Base-by-base conservation (phyloP, 2,888 invertebrate genomes). In the Gnatocerus cornutus region DNA sequence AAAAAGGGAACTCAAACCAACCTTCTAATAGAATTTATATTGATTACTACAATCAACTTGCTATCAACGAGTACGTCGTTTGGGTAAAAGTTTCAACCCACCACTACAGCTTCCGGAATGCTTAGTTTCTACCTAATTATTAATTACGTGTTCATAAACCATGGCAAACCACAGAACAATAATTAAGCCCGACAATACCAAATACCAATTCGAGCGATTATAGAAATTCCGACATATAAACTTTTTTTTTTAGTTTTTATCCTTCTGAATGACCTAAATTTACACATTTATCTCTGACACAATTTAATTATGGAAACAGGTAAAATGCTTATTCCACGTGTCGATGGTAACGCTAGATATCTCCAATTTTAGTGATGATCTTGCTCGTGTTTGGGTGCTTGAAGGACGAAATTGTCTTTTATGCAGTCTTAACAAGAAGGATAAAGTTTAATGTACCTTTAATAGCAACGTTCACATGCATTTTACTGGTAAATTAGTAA, bases 1-100 rank as follows among this genome's bases (percentile, higher is more conserved):
- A 33, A 33, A 33, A 33, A 33, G 33, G 7, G 6, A 33, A 33
- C 33, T 33, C 33, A 4, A 33, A 33, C 33, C n/a, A 33, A 33
- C 33, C 33, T 33, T 33, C n/a, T 33, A 33, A 33, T 33, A n/a
- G 33, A 33, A 33, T 33, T 33, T 33, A 33, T 33, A 33, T 33
- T n/a, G 33, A 33, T 33, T 33, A 33, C 33, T 33, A 33, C 33
- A 33, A 33, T 33, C 33, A 33, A 33, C 9, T 7, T 33, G 33
- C 33, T 33, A 33, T 33, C 33, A 33, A 33, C 7, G 33, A 9
- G 33, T 33, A 33, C n/a, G 33, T 33, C 7, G 33, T n/a, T 33
- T 33, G 9, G 33, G 1, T 33, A n/a, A n/a, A 21, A 21, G 21
- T 21, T 21, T 21, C 21, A 21, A 4, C n/a, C n/a, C n/a, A 21